These are phyloP conservation scores for Enteromius treurensis DNA, from an alignment of 2,797 vertebrate species.

Conservation along the genomic window DNA sequence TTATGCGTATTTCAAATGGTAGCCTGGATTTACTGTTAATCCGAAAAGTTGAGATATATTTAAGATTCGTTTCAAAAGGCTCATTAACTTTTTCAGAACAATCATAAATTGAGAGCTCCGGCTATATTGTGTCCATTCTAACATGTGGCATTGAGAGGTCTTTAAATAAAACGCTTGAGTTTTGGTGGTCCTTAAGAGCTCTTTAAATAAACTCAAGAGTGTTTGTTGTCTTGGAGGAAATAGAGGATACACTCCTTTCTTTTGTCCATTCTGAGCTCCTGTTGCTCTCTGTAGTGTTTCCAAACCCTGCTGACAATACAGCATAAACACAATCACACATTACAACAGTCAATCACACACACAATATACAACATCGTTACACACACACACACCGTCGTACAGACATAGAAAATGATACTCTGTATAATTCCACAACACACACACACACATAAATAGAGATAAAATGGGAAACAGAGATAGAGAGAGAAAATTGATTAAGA, in stretches of 20 bases:
- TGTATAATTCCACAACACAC: background rate
- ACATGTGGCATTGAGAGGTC: conserved; percentile 1
- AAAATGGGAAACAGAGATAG: background rate
- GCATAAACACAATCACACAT: background rate
- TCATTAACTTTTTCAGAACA: background rate
- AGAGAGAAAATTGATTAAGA: background rate
- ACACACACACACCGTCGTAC: background rate
- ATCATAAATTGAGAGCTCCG: background rate
- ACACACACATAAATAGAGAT: background rate
- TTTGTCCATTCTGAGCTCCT: conserved; percentile 31
- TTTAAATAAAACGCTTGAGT: conserved; percentile 44
- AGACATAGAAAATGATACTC: background rate
- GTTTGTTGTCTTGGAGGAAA: conserved; percentile 41
- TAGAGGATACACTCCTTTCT: conserved; percentile 41
- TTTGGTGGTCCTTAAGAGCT: conserved; percentile 16
- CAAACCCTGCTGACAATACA: conserved; percentile 29
- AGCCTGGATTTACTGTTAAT: background rate
- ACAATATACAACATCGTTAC: background rate
- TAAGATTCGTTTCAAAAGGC: background rate
- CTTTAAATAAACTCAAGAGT: conserved; percentile 37
- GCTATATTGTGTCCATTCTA: conserved; percentile 17
- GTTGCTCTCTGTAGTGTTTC: conserved; percentile 14
- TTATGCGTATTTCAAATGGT: background rate
- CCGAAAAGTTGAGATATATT: background rate
- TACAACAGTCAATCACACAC: background rate